These are phyloP conservation scores for Deroplatys truncata DNA, from an alignment of 2,888 invertebrate genomes.

Conservation along the genomic window DNA sequence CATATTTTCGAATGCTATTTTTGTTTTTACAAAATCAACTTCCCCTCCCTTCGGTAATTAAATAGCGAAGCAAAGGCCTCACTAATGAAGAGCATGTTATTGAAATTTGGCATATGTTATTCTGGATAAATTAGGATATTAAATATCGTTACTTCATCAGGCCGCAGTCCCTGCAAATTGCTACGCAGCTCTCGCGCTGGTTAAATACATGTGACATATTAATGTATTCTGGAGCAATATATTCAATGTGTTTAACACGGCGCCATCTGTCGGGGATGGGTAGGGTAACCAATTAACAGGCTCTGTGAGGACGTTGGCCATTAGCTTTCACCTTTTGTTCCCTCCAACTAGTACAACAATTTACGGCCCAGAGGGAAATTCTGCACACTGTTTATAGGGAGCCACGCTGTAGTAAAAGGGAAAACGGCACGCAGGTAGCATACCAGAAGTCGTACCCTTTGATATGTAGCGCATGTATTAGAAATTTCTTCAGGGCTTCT, in stretches of 20 bases:
- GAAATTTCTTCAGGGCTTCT: too few relatives aligned
- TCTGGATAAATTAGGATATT: not conserved
- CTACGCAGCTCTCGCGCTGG: not conserved
- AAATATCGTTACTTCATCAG: not conserved
- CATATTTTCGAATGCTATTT: not conserved
- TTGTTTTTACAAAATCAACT: not conserved
- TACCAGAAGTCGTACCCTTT: not conserved
- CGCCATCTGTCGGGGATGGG: not conserved
- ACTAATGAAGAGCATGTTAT: not conserved
- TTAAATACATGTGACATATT: not conserved
- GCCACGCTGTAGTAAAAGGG: not conserved
- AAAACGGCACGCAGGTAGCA: not conserved
- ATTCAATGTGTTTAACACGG: not conserved
- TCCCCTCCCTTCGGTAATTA: not conserved
- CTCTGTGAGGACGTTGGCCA: not conserved
- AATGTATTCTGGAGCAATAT: too few relatives aligned
- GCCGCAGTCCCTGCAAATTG: not conserved
- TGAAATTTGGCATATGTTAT: not conserved
- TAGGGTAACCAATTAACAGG: not conserved
- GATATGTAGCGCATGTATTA: too few relatives aligned
- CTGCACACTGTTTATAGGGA: not conserved
- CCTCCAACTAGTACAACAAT: not conserved
- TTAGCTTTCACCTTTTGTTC: not conserved
- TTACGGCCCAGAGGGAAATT: not conserved
- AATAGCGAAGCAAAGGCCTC: not conserved